Evolutionary conservation across 2,797 vertebrate species (phyloP).

Genomic region (Cephalopachus bancanus): DNA sequence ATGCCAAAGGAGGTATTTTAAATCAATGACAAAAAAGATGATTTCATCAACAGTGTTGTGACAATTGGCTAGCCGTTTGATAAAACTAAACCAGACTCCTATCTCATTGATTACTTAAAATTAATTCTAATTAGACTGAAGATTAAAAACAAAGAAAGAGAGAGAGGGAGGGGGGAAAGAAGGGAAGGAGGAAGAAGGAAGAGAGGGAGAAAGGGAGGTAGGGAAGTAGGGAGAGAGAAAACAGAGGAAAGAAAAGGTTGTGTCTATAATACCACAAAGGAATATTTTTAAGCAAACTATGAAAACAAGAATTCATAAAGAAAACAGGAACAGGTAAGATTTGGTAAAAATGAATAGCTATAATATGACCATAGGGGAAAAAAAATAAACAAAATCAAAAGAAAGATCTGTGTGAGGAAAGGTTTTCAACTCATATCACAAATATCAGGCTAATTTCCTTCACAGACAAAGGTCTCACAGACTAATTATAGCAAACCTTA

Average conservation of each 20-base stretch:
- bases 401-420: background rate
- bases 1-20: background rate
- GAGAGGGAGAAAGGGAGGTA: background rate
- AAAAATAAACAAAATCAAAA: too few species aligned
- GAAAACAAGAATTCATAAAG: background rate
- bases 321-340: background rate
- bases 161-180: background rate
- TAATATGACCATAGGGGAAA: background rate
- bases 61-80: background rate
- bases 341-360: background rate
- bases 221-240: fast-evolving
- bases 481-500: background rate
- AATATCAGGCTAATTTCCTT: background rate
- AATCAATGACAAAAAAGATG: background rate
- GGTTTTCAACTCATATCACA: background rate
- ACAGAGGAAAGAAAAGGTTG: too few species aligned
- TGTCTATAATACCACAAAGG: background rate
- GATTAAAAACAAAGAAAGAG: background rate
- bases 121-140: background rate
- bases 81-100: background rate
- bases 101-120: background rate
- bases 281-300: background rate
- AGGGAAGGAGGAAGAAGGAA: too few species aligned
- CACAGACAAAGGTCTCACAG: background rate
- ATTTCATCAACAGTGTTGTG: background rate